Evolutionary conservation across 2,888 invertebrate genomes (phyloP).

Genomic region (Aleiodes alternator): DNA sequence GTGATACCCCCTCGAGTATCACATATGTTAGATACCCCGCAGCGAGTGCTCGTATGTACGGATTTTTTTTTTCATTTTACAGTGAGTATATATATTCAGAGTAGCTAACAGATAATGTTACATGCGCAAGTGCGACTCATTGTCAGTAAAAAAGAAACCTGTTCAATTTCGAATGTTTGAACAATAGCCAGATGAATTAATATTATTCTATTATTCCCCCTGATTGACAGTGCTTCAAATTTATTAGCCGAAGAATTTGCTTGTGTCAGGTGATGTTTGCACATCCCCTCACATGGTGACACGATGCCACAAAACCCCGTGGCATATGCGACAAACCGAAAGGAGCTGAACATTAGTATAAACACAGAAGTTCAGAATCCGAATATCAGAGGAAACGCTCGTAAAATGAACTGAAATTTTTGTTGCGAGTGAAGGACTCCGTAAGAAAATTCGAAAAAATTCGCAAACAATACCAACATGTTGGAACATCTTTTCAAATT

Average conservation of each 20-base stretch:
- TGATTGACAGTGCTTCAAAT: background rate
- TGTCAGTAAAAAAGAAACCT: slow-evolving; percentile 55
- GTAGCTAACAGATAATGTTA: slow-evolving; percentile 64
- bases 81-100: slow-evolving; percentile 51
- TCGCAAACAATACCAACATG: too few species aligned
- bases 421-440: too few species aligned
- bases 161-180: slow-evolving; percentile 60
- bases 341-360: slow-evolving; percentile 53
- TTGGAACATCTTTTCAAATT: too few species aligned
- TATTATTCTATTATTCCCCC: background rate
- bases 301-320: slow-evolving; percentile 6
- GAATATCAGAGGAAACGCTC: slow-evolving; percentile 59
- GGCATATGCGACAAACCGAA: slow-evolving; percentile 57
- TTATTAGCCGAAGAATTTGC: background rate
- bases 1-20: slow-evolving; percentile 66
- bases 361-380: slow-evolving; percentile 58
- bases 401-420: too few species aligned
- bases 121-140: slow-evolving; percentile 65
- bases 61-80: slow-evolving; percentile 21
- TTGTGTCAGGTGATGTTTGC: too few species aligned
- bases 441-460: too few species aligned
- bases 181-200: slow-evolving; percentile 5
- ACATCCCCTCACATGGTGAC: slow-evolving; percentile 43
- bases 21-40: slow-evolving; percentile 68
- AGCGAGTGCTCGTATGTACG: slow-evolving; percentile 24